phyloP scores from a whole-genome alignment of 2,113 vertebrate genomes.

The Petrocephalus zakoni region DNA sequence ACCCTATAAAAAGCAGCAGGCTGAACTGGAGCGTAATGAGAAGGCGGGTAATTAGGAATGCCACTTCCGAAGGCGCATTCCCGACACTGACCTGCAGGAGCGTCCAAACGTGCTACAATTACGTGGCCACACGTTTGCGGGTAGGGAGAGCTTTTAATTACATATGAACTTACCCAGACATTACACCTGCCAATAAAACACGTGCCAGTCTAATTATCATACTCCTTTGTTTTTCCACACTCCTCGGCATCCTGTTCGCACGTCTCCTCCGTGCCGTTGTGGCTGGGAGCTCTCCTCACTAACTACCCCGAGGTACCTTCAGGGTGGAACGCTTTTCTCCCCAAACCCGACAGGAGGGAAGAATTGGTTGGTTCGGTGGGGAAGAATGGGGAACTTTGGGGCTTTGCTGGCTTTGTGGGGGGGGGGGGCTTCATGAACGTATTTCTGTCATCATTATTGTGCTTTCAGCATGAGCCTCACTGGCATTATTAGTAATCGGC shows the following conservation, averaged over 20 bases:
- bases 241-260: not conserved
- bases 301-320: not conserved
- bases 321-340: not conserved
- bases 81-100: not conserved
- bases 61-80: not conserved
- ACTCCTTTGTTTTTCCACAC: not conserved
- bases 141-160: not conserved
- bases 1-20: not conserved
- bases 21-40: constrained; percentile 12
- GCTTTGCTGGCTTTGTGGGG: not conserved
- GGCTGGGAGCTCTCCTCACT: not conserved
- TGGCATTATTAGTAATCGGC: not conserved
- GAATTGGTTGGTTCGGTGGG: not conserved
- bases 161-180: not conserved
- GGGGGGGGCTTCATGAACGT: not conserved
- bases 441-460: not conserved
- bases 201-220: not conserved
- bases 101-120: not conserved
- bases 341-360: not conserved
- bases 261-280: not conserved
- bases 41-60: not conserved
- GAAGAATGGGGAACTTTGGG: too few relatives aligned
- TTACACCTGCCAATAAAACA: not conserved
- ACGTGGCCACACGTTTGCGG: not conserved
- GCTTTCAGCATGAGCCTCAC: not conserved